Evolutionary conservation across 2,888 invertebrate species (phyloP), one percentile per base, ranked within the genome.

Genomic region (Ornithoptera priamus): DNA sequence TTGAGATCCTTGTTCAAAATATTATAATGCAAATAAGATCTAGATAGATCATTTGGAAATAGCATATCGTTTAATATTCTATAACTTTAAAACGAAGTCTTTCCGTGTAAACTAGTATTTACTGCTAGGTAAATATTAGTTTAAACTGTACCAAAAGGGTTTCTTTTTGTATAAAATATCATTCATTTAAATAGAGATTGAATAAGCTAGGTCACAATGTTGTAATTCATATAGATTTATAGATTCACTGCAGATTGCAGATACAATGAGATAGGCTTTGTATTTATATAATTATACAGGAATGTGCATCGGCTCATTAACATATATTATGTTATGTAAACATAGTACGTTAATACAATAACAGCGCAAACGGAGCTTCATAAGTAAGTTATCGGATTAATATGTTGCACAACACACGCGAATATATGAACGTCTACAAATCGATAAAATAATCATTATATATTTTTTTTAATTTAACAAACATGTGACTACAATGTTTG

Each of bases 381-480:
- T 65, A 65, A 69, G 65, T 57, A 65, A 69, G 22, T 69, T 62
- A 69, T 69, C 58, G 22, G 62, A 69, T 69, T 69, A 62, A 50
- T 17, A 36, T 57, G 57, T 50, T 42, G 20, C 36, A 50, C 20
- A 18, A 15, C 22, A 50, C 15, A 22, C 30, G 53, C 58, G 56
- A 36, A 39, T 57, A 42, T 64, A 18, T 20, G 24, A 63, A 30
- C n/a, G 15, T 56, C 2, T 20, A 18, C 20, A 22, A 30, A 20
- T 36, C 22, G n/a, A 57, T 6, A 20, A 53, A 1, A 53, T 18
- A 53, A n/a, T 53, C 18, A 18, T 30, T 7, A n/a, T 30, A 42
- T 30, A 22, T 30, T n/a, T 18, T 6, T 61, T 39, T 61, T 30
- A n/a, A 60, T 39, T 18, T n/a, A 61, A 8, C 12, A 61, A 61